Base-by-base conservation (phyloP, 2,888 invertebrate species). In the Linnaemya vulpina region DNA sequence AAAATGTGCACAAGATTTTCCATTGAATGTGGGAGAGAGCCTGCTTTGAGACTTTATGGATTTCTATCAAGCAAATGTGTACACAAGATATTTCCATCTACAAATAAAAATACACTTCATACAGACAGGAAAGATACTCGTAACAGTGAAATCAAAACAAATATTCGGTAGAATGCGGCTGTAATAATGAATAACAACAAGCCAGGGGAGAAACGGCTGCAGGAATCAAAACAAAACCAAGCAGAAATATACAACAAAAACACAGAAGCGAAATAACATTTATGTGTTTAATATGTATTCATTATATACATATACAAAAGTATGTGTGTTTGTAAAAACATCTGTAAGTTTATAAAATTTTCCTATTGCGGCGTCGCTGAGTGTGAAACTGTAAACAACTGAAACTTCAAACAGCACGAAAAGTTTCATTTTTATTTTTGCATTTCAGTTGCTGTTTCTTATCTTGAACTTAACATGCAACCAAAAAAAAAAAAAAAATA, bases 221-320 rank as follows among this genome's bases (percentile, higher is more conserved):
- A 17, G 67, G 67, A 67, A 67, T 22, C 58, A 58, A 76, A 76
- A 67, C 67, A 67, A 67, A 76, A 65, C 30, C 65, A 75, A 75
- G 67, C n/a, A 30, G 3, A 30, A 30, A 2, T 3, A 30, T 5
- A 46, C 9, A 22, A 46, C 30, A 76, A 49, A 25, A 55, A 20
- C 15, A 58, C 17, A 13, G 20, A 40, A 62, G 17, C 2, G 40
- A 51, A 30, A 40, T 30, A 70, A 40, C 30, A 60, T 22, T 15
- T 70, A 13, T 76, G 49, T 35, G 10, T 40, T n/a, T 49, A 38
- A 22, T 40, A 46, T 13, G 13, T 4, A 43, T 65, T 30, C 0
- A 46, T 11, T 7, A 25, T 20, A 49, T 22, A 9, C 9, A 17
- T 20, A 51, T 20, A 20, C 4, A 49, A 49, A 10, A 1, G 38